Base-by-base conservation (phyloP, 1,140 invertebrate genomes). In the Meloidogyne chitwoodi region DNA sequence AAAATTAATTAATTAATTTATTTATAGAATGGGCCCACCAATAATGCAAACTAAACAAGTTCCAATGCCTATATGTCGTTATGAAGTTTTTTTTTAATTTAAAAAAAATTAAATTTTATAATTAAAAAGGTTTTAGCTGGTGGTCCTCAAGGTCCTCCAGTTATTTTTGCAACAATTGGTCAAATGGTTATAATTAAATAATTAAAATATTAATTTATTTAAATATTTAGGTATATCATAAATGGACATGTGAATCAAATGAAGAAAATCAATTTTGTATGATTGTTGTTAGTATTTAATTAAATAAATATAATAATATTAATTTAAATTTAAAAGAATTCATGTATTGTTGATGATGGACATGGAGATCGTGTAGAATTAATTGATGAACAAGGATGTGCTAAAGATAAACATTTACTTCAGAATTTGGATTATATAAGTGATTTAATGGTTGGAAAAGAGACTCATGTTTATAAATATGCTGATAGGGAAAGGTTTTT, bases 111-210 rank as follows among this genome's bases (percentile, higher is more conserved):
- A 29, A 29, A 68, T 29, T 26, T 68, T 29, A 29, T 24, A 68
- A 29, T 14, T 68, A 29, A 22, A 62, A 62, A 24, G 44, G 44
- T 62, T 22, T 24, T 44, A 4, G 19, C 63, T 44, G 84, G 79
- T 68, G 77, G 83, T 24, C 85, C 85, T 3, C 70, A 76, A 66
- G 85, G 85, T 11, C 84, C 80, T n/a, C 84, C 85, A 26, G 86
- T 86, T 26, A 77, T 81, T 70, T 87, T 80, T 71, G 85, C 85
- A 14, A 87, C 77, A 24, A 78, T 86, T 74, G 85, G 85, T 22
- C 84, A 86, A 76, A 86, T 85, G 86, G 85, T 84, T 19, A 62
- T n/a, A n/a, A n/a, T n/a, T n/a, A n/a, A n/a, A n/a, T n/a, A n/a
- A n/a, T n/a, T n/a, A n/a, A n/a, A n/a, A n/a, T n/a, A n/a, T n/a